A percentile compares a stretch with the other conserved stretches of the same genome.
These are phyloP conservation scores for Fregetta grallaria DNA, from an alignment of 2,113 vertebrate genomes.

Conservation along the genomic window DNA sequence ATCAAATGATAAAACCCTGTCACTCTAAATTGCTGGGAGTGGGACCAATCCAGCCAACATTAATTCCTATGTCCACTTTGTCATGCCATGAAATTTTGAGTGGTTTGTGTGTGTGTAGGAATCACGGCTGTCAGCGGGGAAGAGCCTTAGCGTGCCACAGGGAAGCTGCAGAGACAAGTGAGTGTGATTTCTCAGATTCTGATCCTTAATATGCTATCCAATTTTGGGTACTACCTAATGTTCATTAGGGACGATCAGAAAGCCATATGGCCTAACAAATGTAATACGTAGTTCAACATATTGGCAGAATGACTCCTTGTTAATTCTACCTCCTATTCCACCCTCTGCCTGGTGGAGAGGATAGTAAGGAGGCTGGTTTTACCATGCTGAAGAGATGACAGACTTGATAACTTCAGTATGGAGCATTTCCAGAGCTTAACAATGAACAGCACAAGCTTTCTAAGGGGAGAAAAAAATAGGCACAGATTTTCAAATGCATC, in stretches of 20 bases:
- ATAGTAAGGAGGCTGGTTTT: slow-evolving; percentile 35
- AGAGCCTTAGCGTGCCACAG: not conserved
- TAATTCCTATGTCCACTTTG: not conserved
- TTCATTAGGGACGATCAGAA: slow-evolving; percentile 50
- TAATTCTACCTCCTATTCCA: slow-evolving; percentile 10
- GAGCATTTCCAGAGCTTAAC: slow-evolving; percentile 49
- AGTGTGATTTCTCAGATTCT: slow-evolving; percentile 45
- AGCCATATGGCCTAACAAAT: slow-evolving; percentile 59
- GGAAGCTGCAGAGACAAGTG: slow-evolving; percentile 37
- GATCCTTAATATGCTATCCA: not conserved
- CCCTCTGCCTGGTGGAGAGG: slow-evolving; percentile 23
- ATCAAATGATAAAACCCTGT: slow-evolving; percentile 44
- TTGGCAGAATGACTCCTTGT: slow-evolving; percentile 38
- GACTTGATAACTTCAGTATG: slow-evolving; percentile 44
- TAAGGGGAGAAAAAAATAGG: slow-evolving; percentile 41
- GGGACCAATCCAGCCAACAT: not conserved
- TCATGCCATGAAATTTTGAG: not conserved
- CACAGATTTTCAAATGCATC: slow-evolving; percentile 54
- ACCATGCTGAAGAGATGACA: slow-evolving; percentile 32
- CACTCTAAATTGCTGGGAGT: not conserved
- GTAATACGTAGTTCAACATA: not conserved
- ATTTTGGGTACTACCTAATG: slow-evolving; percentile 35
- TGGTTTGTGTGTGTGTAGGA: not conserved
- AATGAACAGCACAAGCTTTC: slow-evolving; percentile 53
- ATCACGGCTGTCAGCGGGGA: not conserved